phyloP scores from a whole-genome alignment of 2,888 invertebrate species.

The Tenodera sinensis region DNA sequence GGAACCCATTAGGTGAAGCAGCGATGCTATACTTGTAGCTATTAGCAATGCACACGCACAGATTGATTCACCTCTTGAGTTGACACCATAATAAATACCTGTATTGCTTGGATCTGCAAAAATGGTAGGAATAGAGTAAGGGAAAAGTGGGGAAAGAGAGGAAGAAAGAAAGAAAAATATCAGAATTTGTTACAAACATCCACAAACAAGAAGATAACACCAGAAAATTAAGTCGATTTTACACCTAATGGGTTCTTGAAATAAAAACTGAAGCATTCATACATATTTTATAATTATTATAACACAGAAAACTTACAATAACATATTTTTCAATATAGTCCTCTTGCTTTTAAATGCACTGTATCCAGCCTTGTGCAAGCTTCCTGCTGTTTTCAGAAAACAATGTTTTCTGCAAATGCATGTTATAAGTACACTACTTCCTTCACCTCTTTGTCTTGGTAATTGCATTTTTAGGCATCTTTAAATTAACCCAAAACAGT shows the following conservation, averaged over 20 bases:
- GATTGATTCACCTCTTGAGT: not conserved
- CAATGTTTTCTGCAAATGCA: no score
- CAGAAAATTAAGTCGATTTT: not conserved
- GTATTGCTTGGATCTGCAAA: conserved; percentile 20
- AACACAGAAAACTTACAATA: no score
- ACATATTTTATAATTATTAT: no score
- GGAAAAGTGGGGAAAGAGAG: not conserved
- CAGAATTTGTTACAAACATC: not conserved
- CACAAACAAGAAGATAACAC: not conserved
- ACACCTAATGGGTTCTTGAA: not conserved
- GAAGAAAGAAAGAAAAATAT: not conserved
- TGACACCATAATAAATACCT: conserved; percentile 22
- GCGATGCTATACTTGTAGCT: not conserved
- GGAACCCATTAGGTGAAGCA: not conserved
- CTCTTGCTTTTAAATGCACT: no score
- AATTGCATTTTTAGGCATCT: no score
- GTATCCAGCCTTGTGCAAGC: no score
- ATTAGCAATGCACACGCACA: not conserved
- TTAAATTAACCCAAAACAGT: no score
- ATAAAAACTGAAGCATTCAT: not conserved
- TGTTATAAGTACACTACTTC: no score
- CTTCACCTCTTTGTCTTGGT: no score
- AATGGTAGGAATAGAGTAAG: not conserved
- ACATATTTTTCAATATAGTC: no score
- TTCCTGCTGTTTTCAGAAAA: no score